phyloP scores from a whole-genome alignment of 37 sponge, comb jelly and placozoan genomes.

The Halisarca cf. caerulea region DNA sequence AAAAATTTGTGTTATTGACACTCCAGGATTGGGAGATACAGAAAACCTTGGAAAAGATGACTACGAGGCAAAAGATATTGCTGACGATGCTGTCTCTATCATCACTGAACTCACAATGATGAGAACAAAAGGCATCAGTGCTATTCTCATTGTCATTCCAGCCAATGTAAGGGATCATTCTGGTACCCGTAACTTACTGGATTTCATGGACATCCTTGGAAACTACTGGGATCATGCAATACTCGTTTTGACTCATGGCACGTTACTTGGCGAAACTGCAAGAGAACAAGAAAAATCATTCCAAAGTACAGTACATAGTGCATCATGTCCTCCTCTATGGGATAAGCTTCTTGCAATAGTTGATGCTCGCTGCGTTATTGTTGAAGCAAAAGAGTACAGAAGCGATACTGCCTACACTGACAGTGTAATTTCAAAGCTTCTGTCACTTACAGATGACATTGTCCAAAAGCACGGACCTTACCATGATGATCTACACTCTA shows the following conservation, averaged over 20 bases:
- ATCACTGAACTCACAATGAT: not conserved
- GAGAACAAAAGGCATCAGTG: not conserved
- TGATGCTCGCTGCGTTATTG: not conserved
- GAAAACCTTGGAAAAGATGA: not conserved
- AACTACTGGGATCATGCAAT: slow-evolving; percentile 14
- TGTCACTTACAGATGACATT: not conserved
- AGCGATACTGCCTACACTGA: not conserved
- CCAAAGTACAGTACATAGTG: not conserved
- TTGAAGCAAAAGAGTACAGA: not conserved
- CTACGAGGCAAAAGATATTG: not conserved
- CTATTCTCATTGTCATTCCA: not conserved
- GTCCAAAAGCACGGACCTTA: not conserved
- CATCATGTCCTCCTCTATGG: not conserved
- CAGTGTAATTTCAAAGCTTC: not conserved
- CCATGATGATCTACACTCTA: not conserved
- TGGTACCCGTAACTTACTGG: not conserved
- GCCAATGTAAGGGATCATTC: not conserved
- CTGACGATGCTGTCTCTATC: not conserved
- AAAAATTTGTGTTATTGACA: not conserved
- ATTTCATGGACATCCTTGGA: not conserved
- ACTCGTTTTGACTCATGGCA: not conserved
- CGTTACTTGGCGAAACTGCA: not conserved
- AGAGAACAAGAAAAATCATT: not conserved
- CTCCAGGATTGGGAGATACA: not conserved
- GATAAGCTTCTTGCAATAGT: not conserved